Evolutionary conservation across 2,113 vertebrate species (phyloP).

Genomic region (Tupaia tana): DNA sequence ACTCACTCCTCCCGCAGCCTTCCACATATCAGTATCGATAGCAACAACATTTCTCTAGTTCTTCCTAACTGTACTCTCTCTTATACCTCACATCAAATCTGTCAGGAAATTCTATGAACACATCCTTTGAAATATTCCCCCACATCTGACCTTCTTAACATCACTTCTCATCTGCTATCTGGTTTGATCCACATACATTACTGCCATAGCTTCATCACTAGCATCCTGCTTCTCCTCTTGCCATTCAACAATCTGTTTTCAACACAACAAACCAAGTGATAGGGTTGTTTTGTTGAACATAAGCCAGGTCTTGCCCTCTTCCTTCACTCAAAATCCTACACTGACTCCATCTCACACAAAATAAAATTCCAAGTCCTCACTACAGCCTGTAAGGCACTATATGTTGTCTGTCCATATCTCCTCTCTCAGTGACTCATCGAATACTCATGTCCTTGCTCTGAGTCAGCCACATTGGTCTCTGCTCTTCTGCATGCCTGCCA

Average conservation of each 20-base stretch:
- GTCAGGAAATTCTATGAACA: not conserved
- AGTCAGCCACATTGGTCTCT: not conserved
- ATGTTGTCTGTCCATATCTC: not conserved
- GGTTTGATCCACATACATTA: not conserved
- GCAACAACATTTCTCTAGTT: not conserved
- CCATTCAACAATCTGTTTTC: not conserved
- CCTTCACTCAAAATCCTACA: not conserved
- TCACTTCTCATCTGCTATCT: not conserved
- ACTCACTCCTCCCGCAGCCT: not conserved
- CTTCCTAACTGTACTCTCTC: not conserved
- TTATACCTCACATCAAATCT: not conserved
- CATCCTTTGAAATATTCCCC: not conserved
- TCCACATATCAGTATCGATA: not conserved
- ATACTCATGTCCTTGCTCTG: not conserved
- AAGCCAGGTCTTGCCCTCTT: not conserved
- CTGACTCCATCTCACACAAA: not conserved
- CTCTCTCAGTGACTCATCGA: not conserved
- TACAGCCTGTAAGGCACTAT: not conserved
- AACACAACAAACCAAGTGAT: not conserved
- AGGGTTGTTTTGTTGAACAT: not conserved
- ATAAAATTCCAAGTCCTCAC: not conserved
- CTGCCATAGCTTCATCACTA: not conserved
- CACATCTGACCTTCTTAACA: not conserved
- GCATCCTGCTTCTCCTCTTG: not conserved
- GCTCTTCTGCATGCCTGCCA: not conserved